A percentile compares a stretch with the other conserved stretches of the same genome.
phyloP scores from a whole-genome alignment of 2,113 vertebrate species.

The Lasiurus cinereus region DNA sequence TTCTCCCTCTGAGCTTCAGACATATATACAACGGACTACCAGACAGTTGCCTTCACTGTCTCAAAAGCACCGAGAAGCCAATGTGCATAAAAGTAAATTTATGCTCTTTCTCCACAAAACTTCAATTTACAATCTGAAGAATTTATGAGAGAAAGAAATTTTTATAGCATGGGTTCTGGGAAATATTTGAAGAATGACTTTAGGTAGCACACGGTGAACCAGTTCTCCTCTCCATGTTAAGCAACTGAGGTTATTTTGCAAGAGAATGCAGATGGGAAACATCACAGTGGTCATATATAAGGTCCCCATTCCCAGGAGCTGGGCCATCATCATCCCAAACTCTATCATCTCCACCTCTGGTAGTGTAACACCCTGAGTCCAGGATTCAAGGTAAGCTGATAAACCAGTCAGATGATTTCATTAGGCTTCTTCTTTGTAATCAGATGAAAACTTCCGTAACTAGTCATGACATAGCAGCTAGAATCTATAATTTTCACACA shows the following conservation, averaged over 20 bases:
- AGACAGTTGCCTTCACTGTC: background rate
- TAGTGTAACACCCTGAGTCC: background rate
- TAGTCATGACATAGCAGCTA: background rate
- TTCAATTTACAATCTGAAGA: constrained; percentile 17
- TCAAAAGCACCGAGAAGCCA: background rate
- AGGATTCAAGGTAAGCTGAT: background rate
- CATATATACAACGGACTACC: background rate
- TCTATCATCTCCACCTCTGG: too few relatives aligned
- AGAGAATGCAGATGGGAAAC: background rate
- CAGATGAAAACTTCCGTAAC: background rate
- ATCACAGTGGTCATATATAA: background rate
- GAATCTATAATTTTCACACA: background rate
- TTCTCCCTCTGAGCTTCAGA: background rate
- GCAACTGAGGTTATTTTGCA: background rate
- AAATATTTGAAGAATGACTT: constrained; percentile 21
- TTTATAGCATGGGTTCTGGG: background rate
- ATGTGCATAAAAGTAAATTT: constrained; percentile 19
- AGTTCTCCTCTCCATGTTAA: background rate
- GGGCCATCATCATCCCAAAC: background rate
- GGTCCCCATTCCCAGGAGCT: rapidly evolving
- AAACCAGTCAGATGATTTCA: background rate
- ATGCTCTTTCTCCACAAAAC: background rate
- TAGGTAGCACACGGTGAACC: background rate
- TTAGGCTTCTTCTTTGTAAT: background rate
- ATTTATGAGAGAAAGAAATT: constrained; percentile 7